Evolutionary conservation across 2,888 invertebrate genomes (phyloP).

Genomic region (Thalpophila matura): DNA sequence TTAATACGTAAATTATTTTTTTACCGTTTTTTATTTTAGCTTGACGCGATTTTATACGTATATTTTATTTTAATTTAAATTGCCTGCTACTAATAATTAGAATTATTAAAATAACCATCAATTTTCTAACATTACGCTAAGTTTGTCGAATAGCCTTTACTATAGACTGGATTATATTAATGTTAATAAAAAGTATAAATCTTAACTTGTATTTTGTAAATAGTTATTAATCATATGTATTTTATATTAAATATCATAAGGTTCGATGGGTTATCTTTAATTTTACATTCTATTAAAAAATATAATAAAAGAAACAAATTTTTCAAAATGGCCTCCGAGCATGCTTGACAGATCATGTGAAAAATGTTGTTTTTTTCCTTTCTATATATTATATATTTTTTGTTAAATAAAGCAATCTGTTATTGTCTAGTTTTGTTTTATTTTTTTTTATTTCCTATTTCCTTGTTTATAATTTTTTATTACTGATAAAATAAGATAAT

Average conservation of each 20-base stretch:
- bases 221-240: constrained; percentile 90
- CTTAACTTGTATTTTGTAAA: constrained; percentile 90
- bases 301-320: constrained; percentile 80
- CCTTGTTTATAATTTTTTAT: constrained; percentile 63
- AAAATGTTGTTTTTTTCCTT: constrained; percentile 85
- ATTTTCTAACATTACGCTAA: constrained; percentile 88
- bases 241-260: constrained; percentile 90
- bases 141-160: constrained; percentile 90
- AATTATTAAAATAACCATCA: constrained; percentile 66
- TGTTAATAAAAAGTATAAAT: constrained; percentile 86
- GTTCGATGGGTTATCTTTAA: constrained; percentile 90
- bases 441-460: constrained; percentile 78
- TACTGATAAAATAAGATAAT: constrained; percentile 69
- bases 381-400: constrained; percentile 91
- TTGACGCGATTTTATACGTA: constrained; percentile 65
- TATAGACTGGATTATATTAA: constrained; percentile 90
- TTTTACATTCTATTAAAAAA: constrained; percentile 88
- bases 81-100: constrained; percentile 85
- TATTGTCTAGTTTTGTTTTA: constrained; percentile 89
- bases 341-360: constrained; percentile 79
- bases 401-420: constrained; percentile 91
- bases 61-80: constrained; percentile 71
- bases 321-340: constrained; percentile 79
- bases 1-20: constrained; percentile 65
- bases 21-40: constrained; percentile 59